Conservation (phyloP, 2,113 vertebrate species). For the Micromys minutus region DNA sequence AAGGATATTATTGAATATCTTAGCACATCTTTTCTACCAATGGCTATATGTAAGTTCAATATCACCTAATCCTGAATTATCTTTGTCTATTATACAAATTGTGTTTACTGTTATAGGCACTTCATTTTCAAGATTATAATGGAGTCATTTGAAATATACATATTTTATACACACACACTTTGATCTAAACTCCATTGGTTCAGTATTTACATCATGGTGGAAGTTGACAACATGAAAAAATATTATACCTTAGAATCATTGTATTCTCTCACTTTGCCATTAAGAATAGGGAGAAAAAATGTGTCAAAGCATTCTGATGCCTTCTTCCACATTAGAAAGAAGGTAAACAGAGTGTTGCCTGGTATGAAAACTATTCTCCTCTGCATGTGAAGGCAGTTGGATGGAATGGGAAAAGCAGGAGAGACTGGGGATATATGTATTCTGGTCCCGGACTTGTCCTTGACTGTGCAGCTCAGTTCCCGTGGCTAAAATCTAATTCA, state of each 20-base stretch:
- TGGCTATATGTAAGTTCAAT: constrained; percentile 98
- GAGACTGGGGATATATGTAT: not conserved
- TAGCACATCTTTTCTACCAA: constrained; percentile 99
- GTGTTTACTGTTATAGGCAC: constrained; percentile 49
- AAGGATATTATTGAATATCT: constrained; percentile 99
- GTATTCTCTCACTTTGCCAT: constrained; percentile 8
- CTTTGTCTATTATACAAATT: constrained; percentile 18
- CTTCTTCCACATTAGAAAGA: constrained; percentile 15
- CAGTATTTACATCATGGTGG: constrained; percentile 20
- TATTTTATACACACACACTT: too few relatives aligned
- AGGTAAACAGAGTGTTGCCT: not conserved
- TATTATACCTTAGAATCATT: constrained; percentile 28
- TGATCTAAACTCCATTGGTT: constrained; percentile 50
- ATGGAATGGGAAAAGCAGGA: not conserved
- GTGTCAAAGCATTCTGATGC: not conserved
- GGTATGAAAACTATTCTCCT: not conserved
- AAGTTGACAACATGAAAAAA: constrained; percentile 36
- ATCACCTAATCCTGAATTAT: constrained; percentile 47
- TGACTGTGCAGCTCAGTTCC: not conserved
- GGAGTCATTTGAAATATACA: not conserved
- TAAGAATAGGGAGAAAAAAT: constrained; percentile 28
- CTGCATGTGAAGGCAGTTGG: not conserved
- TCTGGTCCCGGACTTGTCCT: not conserved
- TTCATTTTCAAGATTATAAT: constrained; percentile 50
- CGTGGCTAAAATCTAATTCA: not conserved